phyloP scores from a whole-genome alignment of 2,797 vertebrate species.

The Intellagama lesueurii region DNA sequence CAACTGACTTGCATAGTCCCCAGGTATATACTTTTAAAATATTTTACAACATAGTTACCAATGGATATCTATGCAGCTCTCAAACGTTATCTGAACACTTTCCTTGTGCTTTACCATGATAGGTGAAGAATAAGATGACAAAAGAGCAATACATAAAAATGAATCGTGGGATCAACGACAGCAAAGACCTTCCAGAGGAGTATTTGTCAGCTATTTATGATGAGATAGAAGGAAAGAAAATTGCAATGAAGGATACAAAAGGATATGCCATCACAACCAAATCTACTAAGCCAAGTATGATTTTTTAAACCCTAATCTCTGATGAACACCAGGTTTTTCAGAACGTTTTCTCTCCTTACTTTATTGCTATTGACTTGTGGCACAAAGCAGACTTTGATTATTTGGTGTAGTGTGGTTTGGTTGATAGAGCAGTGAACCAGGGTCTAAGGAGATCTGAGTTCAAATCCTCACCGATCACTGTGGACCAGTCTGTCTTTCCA shows the following conservation, averaged over 20 bases:
- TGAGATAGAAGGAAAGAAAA: conserved; percentile 97
- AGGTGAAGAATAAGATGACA: conserved; percentile 99
- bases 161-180: conserved; percentile 97
- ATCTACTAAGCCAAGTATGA: conserved; percentile 92
- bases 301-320: background rate
- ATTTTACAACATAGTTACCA: background rate
- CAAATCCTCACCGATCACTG: background rate
- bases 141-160: conserved; percentile 99
- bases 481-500: background rate
- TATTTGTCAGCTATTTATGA: conserved; percentile 95
- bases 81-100: conserved; percentile 38
- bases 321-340: background rate
- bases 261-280: conserved; percentile 92
- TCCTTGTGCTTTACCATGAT: conserved; percentile 30
- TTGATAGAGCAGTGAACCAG: background rate
- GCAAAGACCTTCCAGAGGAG: conserved; percentile 95
- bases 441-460: background rate
- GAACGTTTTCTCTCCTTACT: background rate
- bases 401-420: background rate
- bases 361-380: background rate
- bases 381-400: background rate
- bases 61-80: conserved; percentile 15
- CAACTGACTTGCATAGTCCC: conserved; percentile 96
- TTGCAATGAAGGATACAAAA: conserved; percentile 95
- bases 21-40: conserved; percentile 81